Evolutionary conservation across 92 coral and sea anemone genomes (phyloP).

Genomic region (Galaxea fascicularis): DNA sequence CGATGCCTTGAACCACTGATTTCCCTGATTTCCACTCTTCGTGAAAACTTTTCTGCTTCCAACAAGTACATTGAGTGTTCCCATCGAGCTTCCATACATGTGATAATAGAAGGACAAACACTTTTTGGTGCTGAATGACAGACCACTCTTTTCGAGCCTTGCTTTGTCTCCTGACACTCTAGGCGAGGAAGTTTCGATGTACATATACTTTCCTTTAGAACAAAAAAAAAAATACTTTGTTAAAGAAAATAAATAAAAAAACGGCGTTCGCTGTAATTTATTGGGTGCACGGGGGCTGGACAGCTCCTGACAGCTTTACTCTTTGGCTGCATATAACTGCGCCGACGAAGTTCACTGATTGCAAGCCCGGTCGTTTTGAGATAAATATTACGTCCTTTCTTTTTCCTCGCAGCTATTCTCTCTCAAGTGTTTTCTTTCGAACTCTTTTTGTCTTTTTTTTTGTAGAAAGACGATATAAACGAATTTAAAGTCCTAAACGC

Average conservation of each 20-base stretch:
- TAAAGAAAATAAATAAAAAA: too few species aligned
- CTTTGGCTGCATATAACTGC: not conserved
- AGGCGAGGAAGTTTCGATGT: not conserved
- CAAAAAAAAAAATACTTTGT: not conserved
- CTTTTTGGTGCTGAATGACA: slow-evolving; percentile 44
- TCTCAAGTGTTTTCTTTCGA: not conserved
- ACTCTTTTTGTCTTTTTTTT: too few species aligned
- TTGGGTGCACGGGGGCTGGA: too few species aligned
- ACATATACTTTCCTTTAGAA: slow-evolving; percentile 9
- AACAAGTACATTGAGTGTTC: slow-evolving; percentile 63
- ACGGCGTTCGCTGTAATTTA: not conserved
- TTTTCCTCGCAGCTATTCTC: not conserved
- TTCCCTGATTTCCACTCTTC: slow-evolving; percentile 55
- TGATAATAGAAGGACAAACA: slow-evolving; percentile 69
- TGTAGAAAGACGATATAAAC: too few species aligned
- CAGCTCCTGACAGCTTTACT: too few species aligned
- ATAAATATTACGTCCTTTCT: not conserved
- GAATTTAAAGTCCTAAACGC: too few species aligned
- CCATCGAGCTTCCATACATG: slow-evolving; percentile 69
- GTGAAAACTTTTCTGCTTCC: slow-evolving; percentile 46
- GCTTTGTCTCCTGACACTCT: slow-evolving; percentile 58
- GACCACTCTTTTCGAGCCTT: slow-evolving; percentile 24
- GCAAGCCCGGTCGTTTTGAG: not conserved
- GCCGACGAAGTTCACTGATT: not conserved
- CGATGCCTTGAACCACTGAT: slow-evolving; percentile 26